A percentile compares a stretch with the other conserved stretches of the same genome.
Evolutionary conservation across 2,888 invertebrate species (phyloP).

Genomic region (Drosophila siamana): DNA sequence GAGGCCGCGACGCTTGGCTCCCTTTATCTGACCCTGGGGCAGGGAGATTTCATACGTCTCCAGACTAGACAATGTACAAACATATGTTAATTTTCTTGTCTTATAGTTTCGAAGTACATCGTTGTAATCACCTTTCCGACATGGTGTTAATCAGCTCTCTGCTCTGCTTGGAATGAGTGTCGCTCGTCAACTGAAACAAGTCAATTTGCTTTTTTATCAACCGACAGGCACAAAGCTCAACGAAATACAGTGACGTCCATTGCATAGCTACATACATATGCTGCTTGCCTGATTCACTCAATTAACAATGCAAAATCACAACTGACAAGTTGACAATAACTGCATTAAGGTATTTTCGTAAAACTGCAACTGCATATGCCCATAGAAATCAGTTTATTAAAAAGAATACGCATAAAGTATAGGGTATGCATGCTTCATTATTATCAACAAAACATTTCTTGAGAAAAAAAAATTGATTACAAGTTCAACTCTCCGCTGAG

Average conservation of each 20-base stretch:
- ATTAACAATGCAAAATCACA: neutral
- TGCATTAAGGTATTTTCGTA: neutral
- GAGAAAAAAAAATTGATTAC: neutral
- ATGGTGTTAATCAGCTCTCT: slow-evolving; percentile 24
- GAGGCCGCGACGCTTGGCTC: slow-evolving; percentile 48
- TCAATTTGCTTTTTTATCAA: neutral
- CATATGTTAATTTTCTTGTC: neutral
- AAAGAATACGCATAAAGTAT: neutral
- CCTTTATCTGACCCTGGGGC: slow-evolving; percentile 65
- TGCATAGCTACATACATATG: too few species aligned
- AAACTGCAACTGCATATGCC: neutral
- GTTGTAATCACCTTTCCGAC: slow-evolving; percentile 49
- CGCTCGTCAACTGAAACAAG: slow-evolving; percentile 39
- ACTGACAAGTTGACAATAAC: neutral
- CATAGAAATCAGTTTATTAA: neutral
- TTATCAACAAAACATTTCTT: neutral
- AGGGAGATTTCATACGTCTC: slow-evolving; percentile 58
- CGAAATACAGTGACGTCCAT: slow-evolving; percentile 28
- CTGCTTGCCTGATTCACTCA: too few species aligned
- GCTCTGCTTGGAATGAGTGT: slow-evolving; percentile 22
- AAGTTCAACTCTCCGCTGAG: neutral
- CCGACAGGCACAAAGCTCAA: slow-evolving; percentile 21
- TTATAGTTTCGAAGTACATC: neutral
- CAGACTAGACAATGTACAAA: slow-evolving; percentile 13
- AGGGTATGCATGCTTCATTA: neutral